Evolutionary conservation across 1,140 invertebrate species (phyloP).

Genomic region (Medauroidea extradentata): DNA sequence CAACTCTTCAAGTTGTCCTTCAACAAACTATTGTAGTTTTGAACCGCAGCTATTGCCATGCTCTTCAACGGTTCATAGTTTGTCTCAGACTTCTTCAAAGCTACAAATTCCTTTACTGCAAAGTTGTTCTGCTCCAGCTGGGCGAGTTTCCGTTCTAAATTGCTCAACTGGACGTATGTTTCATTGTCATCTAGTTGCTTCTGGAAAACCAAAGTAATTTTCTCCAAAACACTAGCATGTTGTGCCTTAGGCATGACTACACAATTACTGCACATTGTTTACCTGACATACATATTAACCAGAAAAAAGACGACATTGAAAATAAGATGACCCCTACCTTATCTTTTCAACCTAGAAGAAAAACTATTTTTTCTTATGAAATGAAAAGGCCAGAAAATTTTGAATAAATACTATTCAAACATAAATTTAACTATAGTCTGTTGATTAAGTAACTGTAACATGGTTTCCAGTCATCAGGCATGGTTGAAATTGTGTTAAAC

Average conservation of each 20-base stretch:
- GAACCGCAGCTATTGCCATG: constrained; percentile 33
- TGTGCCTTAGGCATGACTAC: not conserved
- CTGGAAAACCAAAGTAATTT: constrained; percentile 40
- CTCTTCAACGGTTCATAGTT: constrained; percentile 56
- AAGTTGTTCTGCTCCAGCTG: constrained; percentile 62
- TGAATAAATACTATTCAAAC: not conserved
- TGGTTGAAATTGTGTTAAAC: no score
- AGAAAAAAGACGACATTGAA: constrained; percentile 2
- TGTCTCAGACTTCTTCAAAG: constrained; percentile 57
- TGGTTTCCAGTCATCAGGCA: no score
- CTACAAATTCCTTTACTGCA: constrained; percentile 57
- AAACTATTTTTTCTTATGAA: not conserved
- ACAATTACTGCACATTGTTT: no score
- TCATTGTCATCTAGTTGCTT: constrained; percentile 61
- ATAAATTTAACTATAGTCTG: not conserved
- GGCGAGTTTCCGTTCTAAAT: constrained; percentile 60
- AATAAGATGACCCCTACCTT: no score
- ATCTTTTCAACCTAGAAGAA: no score
- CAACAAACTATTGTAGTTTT: constrained; percentile 27
- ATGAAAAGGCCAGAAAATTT: no score
- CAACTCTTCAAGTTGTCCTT: constrained; percentile 28
- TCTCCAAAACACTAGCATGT: not conserved
- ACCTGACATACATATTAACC: no score
- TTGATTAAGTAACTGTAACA: no score
- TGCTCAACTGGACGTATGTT: constrained; percentile 57